Conservation (phyloP, 2,113 vertebrate species). For the Stegastes partitus region DNA sequence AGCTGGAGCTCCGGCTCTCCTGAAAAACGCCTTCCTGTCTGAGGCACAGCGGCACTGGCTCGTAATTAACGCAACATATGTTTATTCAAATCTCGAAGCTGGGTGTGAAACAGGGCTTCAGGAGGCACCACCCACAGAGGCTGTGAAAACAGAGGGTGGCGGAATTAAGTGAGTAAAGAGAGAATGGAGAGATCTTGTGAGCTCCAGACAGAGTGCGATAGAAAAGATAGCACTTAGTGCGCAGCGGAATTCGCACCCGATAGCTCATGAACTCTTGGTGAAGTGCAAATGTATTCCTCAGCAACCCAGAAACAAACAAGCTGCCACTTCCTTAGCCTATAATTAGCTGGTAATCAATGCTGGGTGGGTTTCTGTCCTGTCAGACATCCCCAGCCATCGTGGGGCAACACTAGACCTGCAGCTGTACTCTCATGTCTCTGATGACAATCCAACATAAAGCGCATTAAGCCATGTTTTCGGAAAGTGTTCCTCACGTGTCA, state of each 20-base stretch:
- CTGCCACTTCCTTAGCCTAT: constrained; percentile 86
- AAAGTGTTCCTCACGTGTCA: constrained; percentile 6
- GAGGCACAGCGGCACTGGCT: constrained; percentile 46
- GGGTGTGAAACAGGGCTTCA: constrained; percentile 82
- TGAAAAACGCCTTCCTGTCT: constrained; percentile 70
- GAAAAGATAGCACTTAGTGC: constrained; percentile 78
- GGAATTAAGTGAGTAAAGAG: constrained; percentile 69
- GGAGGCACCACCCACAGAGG: constrained; percentile 79
- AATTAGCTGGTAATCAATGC: constrained; percentile 87
- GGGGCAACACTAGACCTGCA: constrained; percentile 72
- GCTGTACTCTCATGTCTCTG: constrained; percentile 61
- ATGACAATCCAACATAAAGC: constrained; percentile 64
- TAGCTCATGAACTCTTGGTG: constrained; percentile 78
- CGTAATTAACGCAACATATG: constrained; percentile 87
- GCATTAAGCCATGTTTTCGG: constrained; percentile 45
- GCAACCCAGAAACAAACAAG: constrained; percentile 86
- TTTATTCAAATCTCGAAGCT: constrained; percentile 80
- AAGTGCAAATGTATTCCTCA: constrained; percentile 87
- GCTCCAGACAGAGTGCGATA: constrained; percentile 57
- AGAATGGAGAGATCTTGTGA: constrained; percentile 54
- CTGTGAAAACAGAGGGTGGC: constrained; percentile 81
- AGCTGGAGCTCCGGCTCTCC: constrained; percentile 55
- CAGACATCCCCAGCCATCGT: constrained; percentile 60
- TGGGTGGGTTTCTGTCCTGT: constrained; percentile 74
- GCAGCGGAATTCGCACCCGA: constrained; percentile 82